These are phyloP conservation scores for Lepidurus apus DNA, from an alignment of 1,140 invertebrate genomes.

Conservation along the genomic window DNA sequence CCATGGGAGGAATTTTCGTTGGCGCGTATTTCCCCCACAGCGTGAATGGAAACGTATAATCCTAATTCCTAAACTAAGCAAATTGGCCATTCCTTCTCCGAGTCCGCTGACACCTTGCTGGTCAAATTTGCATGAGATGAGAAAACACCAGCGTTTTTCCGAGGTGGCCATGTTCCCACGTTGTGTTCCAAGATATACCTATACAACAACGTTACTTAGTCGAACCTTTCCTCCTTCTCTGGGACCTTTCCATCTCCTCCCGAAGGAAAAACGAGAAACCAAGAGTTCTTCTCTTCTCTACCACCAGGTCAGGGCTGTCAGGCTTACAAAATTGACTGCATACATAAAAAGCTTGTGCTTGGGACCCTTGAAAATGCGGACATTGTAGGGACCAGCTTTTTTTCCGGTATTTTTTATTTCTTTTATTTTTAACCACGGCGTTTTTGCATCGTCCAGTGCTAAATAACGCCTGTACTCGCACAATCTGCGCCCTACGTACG, in stretches of 20 bases:
- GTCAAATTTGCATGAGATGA: constrained; percentile 14
- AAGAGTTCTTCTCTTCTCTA: background rate
- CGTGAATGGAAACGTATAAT: background rate
- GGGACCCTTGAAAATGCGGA: background rate
- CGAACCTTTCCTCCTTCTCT: background rate
- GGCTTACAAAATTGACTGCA: constrained; percentile 15
- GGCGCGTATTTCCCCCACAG: background rate
- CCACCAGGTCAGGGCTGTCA: constrained; percentile 20
- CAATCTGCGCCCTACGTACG: background rate
- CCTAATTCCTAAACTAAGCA: constrained; percentile 7
- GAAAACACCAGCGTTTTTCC: constrained; percentile 16
- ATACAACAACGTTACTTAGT: background rate
- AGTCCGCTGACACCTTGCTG: constrained; percentile 8
- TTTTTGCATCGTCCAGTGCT: too few relatives aligned
- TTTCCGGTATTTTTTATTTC: background rate
- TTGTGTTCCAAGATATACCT: background rate
- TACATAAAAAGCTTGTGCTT: constrained; percentile 19
- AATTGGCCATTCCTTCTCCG: background rate
- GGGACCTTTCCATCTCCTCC: background rate
- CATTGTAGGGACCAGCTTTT: background rate
- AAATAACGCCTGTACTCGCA: too few relatives aligned
- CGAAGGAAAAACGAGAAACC: background rate
- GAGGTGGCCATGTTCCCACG: constrained; percentile 13
- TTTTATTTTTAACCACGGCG: too few relatives aligned
- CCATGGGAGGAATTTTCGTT: background rate